A percentile compares a stretch with the other conserved stretches of the same genome.
Evolutionary conservation across 2,113 vertebrate species (phyloP).

Genomic region (Petrocephalus microphthalmus): DNA sequence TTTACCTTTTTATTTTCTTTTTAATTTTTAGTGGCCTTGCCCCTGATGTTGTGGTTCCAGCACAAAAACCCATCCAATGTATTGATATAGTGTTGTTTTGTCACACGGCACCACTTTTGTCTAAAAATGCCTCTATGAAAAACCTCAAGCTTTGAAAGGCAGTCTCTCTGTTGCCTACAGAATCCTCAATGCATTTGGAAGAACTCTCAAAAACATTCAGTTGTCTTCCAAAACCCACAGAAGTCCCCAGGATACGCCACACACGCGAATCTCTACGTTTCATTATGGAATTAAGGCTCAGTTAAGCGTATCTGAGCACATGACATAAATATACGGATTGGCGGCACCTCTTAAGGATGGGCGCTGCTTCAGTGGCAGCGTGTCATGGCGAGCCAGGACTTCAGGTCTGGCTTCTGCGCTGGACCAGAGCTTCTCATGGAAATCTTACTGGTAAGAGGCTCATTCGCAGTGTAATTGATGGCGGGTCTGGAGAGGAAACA

Average conservation of each 20-base stretch:
- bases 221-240: background rate
- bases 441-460: background rate
- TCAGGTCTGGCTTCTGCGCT: background rate
- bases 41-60: background rate
- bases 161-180: too few species aligned
- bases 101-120: background rate
- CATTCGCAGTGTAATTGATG: constrained; percentile 8
- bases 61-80: background rate
- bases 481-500: background rate
- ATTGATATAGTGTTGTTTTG: background rate
- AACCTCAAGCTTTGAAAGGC: too few species aligned
- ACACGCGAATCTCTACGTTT: background rate
- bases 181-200: too few species aligned
- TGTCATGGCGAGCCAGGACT: background rate
- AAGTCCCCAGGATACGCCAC: background rate
- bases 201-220: background rate
- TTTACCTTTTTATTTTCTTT: background rate
- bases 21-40: background rate
- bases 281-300: background rate
- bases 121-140: background rate
- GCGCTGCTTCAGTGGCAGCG: background rate
- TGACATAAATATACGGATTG: background rate
- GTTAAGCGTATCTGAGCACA: background rate
- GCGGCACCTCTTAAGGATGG: background rate
- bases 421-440: background rate